Conservation (phyloP, 2,113 vertebrate genomes). For the Hippolais icterina region DNA sequence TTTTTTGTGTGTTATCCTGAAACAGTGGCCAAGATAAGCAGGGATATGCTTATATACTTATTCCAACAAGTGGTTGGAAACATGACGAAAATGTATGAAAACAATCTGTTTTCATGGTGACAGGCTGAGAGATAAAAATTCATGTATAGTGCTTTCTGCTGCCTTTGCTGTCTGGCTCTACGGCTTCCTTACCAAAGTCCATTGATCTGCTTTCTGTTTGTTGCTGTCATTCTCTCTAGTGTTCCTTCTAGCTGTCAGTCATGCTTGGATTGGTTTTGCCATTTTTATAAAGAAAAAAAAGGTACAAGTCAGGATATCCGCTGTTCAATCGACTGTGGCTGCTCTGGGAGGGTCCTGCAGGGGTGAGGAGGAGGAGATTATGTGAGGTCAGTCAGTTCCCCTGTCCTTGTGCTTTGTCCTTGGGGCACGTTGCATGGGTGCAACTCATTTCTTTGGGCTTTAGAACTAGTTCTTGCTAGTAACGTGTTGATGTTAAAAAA, state of each 20-base stretch:
- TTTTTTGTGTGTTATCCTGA: not conserved
- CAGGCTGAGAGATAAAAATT: not conserved
- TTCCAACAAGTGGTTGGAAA: not conserved
- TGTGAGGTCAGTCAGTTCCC: not conserved
- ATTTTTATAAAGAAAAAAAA: not conserved
- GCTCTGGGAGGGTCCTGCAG: not conserved
- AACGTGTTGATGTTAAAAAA: not conserved
- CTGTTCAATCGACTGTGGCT: not conserved
- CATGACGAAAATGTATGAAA: not conserved
- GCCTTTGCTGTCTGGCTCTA: not conserved
- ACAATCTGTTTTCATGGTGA: not conserved
- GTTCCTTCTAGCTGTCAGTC: not conserved
- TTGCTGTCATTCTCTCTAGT: not conserved
- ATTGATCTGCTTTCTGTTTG: constrained; percentile 11
- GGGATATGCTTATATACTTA: not conserved
- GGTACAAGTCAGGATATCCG: not conserved
- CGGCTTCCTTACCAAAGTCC: not conserved
- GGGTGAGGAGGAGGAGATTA: not conserved
- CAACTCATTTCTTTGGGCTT: not conserved
- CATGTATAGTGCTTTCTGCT: not conserved
- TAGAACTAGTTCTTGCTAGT: not conserved
- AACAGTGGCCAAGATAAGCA: not conserved
- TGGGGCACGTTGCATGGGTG: not conserved
- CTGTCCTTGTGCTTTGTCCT: not conserved
- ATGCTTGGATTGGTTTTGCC: not conserved